phyloP scores from a whole-genome alignment of 2,113 vertebrate species.

The Orthochromis indermauri region DNA sequence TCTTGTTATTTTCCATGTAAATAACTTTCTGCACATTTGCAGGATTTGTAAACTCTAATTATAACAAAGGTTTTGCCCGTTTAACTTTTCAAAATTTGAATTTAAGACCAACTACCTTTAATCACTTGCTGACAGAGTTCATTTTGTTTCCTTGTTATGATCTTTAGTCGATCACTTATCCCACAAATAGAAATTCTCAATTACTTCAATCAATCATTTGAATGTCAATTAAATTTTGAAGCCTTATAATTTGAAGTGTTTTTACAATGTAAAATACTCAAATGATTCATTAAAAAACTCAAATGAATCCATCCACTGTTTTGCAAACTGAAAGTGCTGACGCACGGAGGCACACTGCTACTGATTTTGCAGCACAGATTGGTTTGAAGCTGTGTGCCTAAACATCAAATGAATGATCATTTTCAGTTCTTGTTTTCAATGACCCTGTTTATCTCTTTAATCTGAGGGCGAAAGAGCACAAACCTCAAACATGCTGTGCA shows the following conservation, averaged over 20 bases:
- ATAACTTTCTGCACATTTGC: background rate
- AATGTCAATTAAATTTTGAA: background rate
- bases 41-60: background rate
- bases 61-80: background rate
- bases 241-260: background rate
- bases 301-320: background rate
- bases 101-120: background rate
- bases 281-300: background rate
- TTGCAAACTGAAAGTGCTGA: background rate
- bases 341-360: background rate
- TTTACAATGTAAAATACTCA: background rate
- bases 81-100: background rate
- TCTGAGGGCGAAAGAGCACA: background rate
- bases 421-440: background rate
- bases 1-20: background rate
- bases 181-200: background rate
- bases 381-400: background rate
- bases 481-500: background rate
- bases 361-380: background rate
- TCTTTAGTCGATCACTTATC: background rate
- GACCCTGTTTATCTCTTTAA: background rate
- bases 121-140: background rate
- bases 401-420: background rate
- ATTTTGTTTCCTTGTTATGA: background rate
- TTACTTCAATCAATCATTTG: background rate